Base-by-base conservation (phyloP, 2,113 vertebrate species). In the Pelvicachromis taeniatus region DNA sequence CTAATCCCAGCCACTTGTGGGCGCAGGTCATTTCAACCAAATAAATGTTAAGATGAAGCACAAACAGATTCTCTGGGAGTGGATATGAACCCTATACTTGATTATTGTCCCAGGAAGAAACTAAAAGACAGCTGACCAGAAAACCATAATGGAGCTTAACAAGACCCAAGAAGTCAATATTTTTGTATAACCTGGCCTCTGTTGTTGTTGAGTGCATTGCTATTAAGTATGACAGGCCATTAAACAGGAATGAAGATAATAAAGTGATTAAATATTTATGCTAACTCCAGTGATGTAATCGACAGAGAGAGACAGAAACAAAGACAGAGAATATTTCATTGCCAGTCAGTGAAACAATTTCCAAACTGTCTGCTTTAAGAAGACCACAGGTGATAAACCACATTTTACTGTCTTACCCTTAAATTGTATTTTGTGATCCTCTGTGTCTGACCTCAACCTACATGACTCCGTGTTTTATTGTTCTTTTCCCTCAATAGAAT, bases 251-350 rank as follows among this genome's bases (percentile, higher is more conserved):
- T 65, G 31, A 81, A 82, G 87, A 65, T 70, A 85, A 86, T 80
- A 8, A 61, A 58, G 68, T 68, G 26, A 92, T 92, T 52, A 89
- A 91, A 85, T 88, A 93, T 94, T 87, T 56, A 92, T 89, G 50
- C n/a, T 81, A 78, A 90, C 65, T 31, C 80, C 35, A 81, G 42
- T 7, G 29, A 55, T 50, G 54, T 70, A 53, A 81, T 89, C 35
- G 61, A 87, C 10, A 59, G 6, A 82, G 2, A 50, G 12, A 80
- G 14, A 80, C 16, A 80, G 10, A 80, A 33, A 77, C 35, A 77
- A 54, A 68, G 21, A 40, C 29, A 2, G n/a, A 80, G 26, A 77
- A 70, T 52, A 63, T 82, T 86, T 73, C 8, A 40, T 26, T 77
- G 59, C 5, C 55, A 42, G 16, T 53, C 40, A 58, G 14, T 5